These are phyloP conservation scores for Catocala nupta DNA, from an alignment of 2,888 invertebrate species.

Conservation along the genomic window DNA sequence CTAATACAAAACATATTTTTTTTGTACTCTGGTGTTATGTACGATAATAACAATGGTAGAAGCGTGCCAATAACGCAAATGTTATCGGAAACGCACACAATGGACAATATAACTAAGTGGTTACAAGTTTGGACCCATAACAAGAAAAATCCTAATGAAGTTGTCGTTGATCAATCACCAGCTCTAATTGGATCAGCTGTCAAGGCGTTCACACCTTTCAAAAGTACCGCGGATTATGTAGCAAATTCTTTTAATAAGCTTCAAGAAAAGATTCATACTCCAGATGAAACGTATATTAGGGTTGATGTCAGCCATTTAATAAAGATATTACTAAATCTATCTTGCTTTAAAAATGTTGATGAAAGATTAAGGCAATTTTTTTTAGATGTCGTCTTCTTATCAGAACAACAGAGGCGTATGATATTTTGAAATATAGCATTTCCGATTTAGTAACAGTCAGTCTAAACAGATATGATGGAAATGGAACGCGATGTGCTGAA, in stretches of 20 bases:
- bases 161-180: neutral
- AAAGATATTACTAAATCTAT: slow-evolving; percentile 6
- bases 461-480: too few species aligned
- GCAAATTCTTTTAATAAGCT: too few species aligned
- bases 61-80: neutral
- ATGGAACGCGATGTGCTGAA: too few species aligned
- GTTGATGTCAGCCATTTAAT: neutral
- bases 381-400: too few species aligned
- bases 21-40: slow-evolving; percentile 1
- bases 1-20: too few species aligned
- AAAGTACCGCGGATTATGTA: too few species aligned
- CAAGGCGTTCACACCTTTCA: neutral
- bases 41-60: neutral
- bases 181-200: neutral
- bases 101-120: neutral
- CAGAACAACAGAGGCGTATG: slow-evolving; percentile 2
- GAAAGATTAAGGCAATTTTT: neutral
- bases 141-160: neutral
- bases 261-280: neutral
- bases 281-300: neutral
- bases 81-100: neutral
- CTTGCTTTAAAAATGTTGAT: slow-evolving; percentile 10
- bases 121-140: neutral
- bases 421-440: neutral
- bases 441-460: neutral